These are phyloP conservation scores for Pseudoatta argentina DNA, from an alignment of 1,140 invertebrate genomes.

Conservation along the genomic window DNA sequence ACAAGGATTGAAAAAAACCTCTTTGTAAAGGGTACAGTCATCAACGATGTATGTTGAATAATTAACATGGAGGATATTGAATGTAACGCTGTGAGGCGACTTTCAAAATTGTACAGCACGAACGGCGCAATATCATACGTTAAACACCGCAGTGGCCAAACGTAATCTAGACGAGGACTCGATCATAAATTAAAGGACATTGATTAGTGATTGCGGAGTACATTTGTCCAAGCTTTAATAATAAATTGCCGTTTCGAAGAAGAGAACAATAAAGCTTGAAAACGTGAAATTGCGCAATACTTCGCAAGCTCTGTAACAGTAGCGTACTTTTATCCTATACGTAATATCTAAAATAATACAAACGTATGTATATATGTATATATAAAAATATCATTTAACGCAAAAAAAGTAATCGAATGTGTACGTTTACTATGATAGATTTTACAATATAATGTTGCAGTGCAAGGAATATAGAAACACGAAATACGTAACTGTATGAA, in stretches of 20 bases:
- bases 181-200: slow-evolving; percentile 1
- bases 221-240: background rate
- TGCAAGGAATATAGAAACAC: background rate
- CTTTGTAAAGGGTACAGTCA: background rate
- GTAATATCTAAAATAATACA: background rate
- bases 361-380: background rate
- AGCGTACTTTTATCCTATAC: background rate
- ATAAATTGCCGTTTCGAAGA: background rate
- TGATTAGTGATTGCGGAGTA: background rate
- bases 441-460: background rate
- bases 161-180: background rate
- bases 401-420: background rate
- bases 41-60: background rate
- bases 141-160: background rate
- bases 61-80: slow-evolving; percentile 39
- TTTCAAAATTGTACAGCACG: background rate
- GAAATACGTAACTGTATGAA: background rate
- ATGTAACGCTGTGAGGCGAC: background rate
- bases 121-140: background rate
- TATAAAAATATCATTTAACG: background rate
- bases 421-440: background rate
- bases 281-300: slow-evolving; percentile 35
- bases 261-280: background rate
- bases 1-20: background rate
- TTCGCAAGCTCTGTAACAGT: background rate